These are phyloP conservation scores for Dissostichus mawsoni DNA, from an alignment of 2,113 vertebrate species.

Conservation along the genomic window DNA sequence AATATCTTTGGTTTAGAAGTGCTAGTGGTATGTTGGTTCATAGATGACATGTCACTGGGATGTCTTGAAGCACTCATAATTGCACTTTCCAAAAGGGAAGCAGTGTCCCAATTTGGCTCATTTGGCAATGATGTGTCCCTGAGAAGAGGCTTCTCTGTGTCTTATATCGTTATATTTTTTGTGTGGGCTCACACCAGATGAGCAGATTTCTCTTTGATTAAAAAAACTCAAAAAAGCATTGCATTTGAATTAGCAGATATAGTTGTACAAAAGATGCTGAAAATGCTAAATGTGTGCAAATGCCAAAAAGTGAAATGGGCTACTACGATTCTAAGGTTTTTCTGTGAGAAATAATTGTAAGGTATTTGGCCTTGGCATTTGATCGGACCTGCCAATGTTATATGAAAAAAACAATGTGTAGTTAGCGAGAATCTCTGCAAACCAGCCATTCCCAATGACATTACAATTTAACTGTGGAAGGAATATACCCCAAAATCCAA, in stretches of 20 bases:
- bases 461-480: neutral
- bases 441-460: too few relatives aligned
- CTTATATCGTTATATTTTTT: slow-evolving; percentile 45
- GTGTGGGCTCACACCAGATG: slow-evolving; percentile 11
- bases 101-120: slow-evolving; percentile 56
- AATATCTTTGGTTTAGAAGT: slow-evolving; percentile 77
- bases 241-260: slow-evolving; percentile 6
- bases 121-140: slow-evolving; percentile 39
- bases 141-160: slow-evolving; percentile 41
- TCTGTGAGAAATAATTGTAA: neutral
- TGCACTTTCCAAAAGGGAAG: slow-evolving; percentile 70
- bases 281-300: slow-evolving; percentile 22
- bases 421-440: neutral
- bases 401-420: neutral
- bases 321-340: neutral
- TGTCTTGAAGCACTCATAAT: slow-evolving; percentile 72
- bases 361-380: neutral
- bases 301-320: neutral
- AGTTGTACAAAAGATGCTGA: slow-evolving; percentile 2
- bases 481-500: neutral
- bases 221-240: slow-evolving; percentile 18
- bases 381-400: neutral
- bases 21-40: slow-evolving; percentile 70
- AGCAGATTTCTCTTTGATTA: slow-evolving; percentile 43
- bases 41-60: slow-evolving; percentile 68